A percentile compares a stretch with the other conserved stretches of the same genome.
Evolutionary conservation across 2,888 invertebrate genomes (phyloP).

Genomic region (Acanthococcus lagerstroemiae): DNA sequence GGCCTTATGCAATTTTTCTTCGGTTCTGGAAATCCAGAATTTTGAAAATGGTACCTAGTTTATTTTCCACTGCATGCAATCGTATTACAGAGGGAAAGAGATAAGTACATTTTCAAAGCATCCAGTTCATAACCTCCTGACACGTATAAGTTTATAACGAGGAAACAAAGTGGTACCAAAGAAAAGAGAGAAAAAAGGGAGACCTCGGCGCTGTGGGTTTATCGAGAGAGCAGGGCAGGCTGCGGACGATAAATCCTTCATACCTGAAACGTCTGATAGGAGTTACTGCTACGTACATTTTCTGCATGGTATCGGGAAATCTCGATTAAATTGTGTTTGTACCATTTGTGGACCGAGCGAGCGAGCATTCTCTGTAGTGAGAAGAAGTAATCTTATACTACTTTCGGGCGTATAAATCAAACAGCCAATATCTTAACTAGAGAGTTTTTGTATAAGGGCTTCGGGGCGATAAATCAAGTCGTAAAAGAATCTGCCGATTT

Average conservation of each 20-base stretch:
- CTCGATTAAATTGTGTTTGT: conserved; percentile 31
- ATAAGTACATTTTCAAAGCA: no score
- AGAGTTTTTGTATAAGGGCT: conserved; percentile 28
- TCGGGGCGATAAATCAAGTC: conserved; percentile 22
- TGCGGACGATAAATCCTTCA: conserved; percentile 26
- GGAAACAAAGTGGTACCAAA: background rate
- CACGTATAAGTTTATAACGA: background rate
- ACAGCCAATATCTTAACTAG: conserved; percentile 29
- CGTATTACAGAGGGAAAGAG: no score
- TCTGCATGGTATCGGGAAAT: conserved; percentile 26
- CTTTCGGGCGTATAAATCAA: conserved; percentile 28
- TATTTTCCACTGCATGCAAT: no score
- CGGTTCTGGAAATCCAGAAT: no score
- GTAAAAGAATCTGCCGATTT: conserved; percentile 26
- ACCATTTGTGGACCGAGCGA: conserved; percentile 28
- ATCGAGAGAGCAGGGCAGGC: conserved; percentile 13
- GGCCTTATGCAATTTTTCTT: no score
- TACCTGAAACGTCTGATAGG: conserved; percentile 29
- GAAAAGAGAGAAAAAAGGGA: background rate
- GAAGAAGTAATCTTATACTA: conserved; percentile 25
- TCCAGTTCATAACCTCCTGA: background rate
- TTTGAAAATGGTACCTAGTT: no score
- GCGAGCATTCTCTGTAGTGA: conserved; percentile 5
- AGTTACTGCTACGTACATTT: conserved; percentile 22
- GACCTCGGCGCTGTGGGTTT: conserved; percentile 1